These are phyloP conservation scores for Choristoneura rosaceana DNA, from an alignment of 2,888 invertebrate species.

Conservation along the genomic window DNA sequence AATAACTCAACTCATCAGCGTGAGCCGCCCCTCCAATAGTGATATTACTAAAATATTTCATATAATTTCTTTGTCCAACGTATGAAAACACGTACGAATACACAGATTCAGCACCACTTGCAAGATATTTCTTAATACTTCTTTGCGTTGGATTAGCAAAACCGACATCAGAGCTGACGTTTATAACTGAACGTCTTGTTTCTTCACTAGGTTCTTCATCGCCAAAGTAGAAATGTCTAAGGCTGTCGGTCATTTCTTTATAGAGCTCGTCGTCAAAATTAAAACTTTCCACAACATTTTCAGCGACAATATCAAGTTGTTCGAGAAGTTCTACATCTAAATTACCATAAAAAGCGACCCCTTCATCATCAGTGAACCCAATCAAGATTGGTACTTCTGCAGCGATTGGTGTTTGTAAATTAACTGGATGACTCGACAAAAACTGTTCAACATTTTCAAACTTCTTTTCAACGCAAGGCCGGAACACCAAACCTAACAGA, in stretches of 20 bases:
- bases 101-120: slow-evolving; percentile 51
- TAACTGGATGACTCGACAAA: slow-evolving; percentile 56
- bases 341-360: slow-evolving; percentile 14
- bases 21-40: slow-evolving; percentile 54
- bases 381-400: slow-evolving; percentile 58
- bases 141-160: slow-evolving; percentile 60
- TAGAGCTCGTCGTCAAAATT: slow-evolving; percentile 21
- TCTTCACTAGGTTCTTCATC: slow-evolving; percentile 41
- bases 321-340: not conserved
- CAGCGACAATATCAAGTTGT: not conserved
- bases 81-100: slow-evolving; percentile 68
- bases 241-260: slow-evolving; percentile 48
- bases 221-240: slow-evolving; percentile 42
- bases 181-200: slow-evolving; percentile 49
- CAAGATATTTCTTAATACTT: slow-evolving; percentile 55
- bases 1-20: slow-evolving; percentile 63
- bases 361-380: slow-evolving; percentile 64
- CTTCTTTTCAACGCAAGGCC: slow-evolving; percentile 62
- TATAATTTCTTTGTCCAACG: slow-evolving; percentile 49
- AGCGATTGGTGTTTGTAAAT: slow-evolving; percentile 54
- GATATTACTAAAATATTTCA: slow-evolving; percentile 26
- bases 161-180: slow-evolving; percentile 62
- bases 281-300: slow-evolving; percentile 3
- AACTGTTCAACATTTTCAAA: slow-evolving; percentile 59
- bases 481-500: slow-evolving; percentile 50